Base-by-base conservation (phyloP, 2,888 invertebrate genomes). In the Alcis repandata region DNA sequence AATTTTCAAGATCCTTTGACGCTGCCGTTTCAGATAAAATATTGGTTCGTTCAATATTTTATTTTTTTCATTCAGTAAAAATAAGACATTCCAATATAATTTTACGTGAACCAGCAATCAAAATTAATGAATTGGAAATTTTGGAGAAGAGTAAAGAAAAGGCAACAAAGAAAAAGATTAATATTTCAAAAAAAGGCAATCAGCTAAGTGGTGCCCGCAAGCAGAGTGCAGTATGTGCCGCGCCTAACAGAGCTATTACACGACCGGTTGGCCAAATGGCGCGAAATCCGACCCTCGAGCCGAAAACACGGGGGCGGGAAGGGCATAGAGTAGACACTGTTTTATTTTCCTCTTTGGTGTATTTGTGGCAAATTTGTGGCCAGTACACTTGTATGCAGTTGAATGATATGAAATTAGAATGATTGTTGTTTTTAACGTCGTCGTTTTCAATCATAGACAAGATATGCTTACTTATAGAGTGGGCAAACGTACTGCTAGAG, bases 261-360 rank as follows among this genome's bases (percentile, higher is more conserved):
- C 89, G 90, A 87, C 83, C 84, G 81, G 90, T 89, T 90, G 90
- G 90, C 92, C 92, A 92, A 92, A 92, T 92, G 92, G 92, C 92
- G 92, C 90, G 92, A 92, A 92, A 92, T 83, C 83, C 87, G 91
- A 91, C 89, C 91, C 90, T 79, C 82, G 73, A 75, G 72, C 75
- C 77, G 74, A 82, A 81, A 85, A 84, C 82, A 81, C 73, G 78
- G 79, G 85, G 84, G 84, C 83, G 84, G 80, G 68, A 62, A 61
- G 65, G n/a, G 60, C 84, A 86, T 75, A 87, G 88, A 89, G 74
- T 82, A 87, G 78, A 71, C 69, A 78, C 70, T 72, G 57, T 66
- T 72, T 69, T 56, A 27, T 67, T 49, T 63, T 63, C 63, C 57
- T 49, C 15, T 51, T 40, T 19, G 19, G 41, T 41, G 17, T 17